Evolutionary conservation across 2,888 invertebrate species (phyloP), one percentile per base, ranked within the genome.

Genomic region (Chydorus sphaericus): DNA sequence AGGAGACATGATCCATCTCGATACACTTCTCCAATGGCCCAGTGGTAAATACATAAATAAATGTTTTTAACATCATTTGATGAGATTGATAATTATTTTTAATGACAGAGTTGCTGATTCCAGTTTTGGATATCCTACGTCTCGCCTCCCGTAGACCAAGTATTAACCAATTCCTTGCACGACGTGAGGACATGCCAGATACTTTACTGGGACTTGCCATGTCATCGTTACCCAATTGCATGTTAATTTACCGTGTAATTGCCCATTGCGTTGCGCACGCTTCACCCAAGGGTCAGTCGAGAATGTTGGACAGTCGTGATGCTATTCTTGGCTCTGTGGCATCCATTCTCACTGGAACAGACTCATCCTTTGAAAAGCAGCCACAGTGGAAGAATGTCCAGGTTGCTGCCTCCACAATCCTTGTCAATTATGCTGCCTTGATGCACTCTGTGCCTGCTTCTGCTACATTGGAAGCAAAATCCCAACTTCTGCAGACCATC

Each of bases 51-150:
- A 16, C n/a, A 26, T 10, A 4, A 44, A 44, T 23, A 20, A 8
- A 44, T 44, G 2, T 23, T 14, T 44, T n/a, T n/a, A n/a, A n/a
- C n/a, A n/a, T n/a, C n/a, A n/a, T 33, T 33, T 11, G 10, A 33
- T 33, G 10, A n/a, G 10, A 33, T 39, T 39, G 20, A 20, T 33
- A 6, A 52, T 10, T 23, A 18, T 39, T 44, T 39, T 48, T 52
- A 50, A 20, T 61, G 62, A 14, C 59, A 65, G 67, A 63, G 53
- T 69, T 67, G 63, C 62, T 66, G 37, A 92, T 93, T 67, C 96
- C 96, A 1, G 85, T 84, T 5, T 70, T 97, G 62, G 96, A 97
- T 67, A 73, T 94, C 5, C 76, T 90, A 14, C 78, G 96, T 61
- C 71, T 94, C 65, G 85, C 87, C 0, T 77, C 93, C 37, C 78